These are phyloP conservation scores for Orycteropus afer DNA, from an alignment of 2,113 vertebrate genomes.

Conservation along the genomic window DNA sequence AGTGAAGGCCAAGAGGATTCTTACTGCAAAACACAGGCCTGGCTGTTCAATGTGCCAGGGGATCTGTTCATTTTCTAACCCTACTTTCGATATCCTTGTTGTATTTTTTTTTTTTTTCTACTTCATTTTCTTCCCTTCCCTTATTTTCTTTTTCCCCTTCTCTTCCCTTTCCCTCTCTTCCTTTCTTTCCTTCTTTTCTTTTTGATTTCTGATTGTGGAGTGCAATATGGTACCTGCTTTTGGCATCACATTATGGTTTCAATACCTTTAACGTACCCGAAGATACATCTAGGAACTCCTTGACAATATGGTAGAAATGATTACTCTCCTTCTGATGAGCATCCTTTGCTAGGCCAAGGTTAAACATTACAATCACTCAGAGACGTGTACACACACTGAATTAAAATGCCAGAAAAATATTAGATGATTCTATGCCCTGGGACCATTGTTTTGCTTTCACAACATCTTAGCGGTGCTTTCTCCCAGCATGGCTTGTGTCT, in stretches of 20 bases:
- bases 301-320: neutral
- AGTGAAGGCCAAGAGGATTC: neutral
- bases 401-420: conserved; percentile 52
- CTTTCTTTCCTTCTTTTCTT: no score
- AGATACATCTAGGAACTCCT: neutral
- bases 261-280: conserved; percentile 16
- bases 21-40: neutral
- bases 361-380: neutral
- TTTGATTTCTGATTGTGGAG: neutral
- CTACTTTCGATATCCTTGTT: neutral
- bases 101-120: neutral
- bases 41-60: neutral
- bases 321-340: neutral
- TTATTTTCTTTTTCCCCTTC: neutral
- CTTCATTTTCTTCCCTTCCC: neutral
- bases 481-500: conserved; percentile 55
- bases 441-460: conserved; percentile 44
- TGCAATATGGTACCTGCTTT: neutral
- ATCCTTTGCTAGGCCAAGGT: neutral
- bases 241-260: neutral
- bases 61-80: neutral
- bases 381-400: conserved; percentile 8
- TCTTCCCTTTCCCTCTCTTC: no score
- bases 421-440: neutral
- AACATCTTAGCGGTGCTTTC: conserved; percentile 36